phyloP scores from a whole-genome alignment of 2,797 vertebrate genomes.

The Peromyscus nudipes region DNA sequence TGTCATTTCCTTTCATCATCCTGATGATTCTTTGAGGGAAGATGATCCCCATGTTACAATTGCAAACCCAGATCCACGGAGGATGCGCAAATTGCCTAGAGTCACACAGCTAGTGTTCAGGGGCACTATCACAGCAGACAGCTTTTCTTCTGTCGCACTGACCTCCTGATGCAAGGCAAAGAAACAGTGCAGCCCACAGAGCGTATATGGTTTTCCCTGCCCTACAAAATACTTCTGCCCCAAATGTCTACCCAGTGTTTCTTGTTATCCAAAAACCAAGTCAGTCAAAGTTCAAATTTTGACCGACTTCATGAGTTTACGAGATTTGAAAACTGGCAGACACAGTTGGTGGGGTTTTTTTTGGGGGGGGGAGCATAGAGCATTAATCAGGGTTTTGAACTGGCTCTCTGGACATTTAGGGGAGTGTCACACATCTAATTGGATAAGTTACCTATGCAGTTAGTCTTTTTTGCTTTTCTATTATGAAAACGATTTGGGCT shows the following conservation, averaged over 20 bases:
- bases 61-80: neutral
- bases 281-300: neutral
- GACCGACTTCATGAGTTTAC: neutral
- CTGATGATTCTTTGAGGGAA: neutral
- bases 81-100: neutral
- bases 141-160: neutral
- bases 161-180: neutral
- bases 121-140: neutral
- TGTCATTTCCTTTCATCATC: neutral
- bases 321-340: neutral
- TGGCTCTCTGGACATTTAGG: neutral
- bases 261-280: neutral
- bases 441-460: neutral
- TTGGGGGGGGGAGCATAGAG: neutral
- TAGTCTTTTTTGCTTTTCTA: constrained; percentile 17
- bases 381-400: neutral
- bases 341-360: neutral
- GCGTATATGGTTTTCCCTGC: neutral
- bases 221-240: neutral
- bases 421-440: neutral
- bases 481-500: neutral
- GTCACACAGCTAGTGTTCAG: neutral
- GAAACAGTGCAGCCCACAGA: neutral
- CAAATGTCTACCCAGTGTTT: neutral
- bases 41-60: neutral